Percentiles rank a stretch among this genome's conserved stretches.
phyloP scores from a whole-genome alignment of 2,888 invertebrate species.

The Tipula lateralis region DNA sequence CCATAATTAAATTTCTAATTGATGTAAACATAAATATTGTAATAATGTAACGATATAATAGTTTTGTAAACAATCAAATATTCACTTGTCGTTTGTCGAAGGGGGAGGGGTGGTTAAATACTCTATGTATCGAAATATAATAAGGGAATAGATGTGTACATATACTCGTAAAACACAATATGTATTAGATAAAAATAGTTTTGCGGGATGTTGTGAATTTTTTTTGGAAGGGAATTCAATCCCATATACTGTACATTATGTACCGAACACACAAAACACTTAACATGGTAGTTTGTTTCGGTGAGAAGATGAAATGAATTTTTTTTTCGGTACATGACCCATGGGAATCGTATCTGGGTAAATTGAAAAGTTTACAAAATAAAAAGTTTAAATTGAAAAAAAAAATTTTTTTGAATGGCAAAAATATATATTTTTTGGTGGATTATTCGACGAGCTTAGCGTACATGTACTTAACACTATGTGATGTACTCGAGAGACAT shows the following conservation, averaged over 20 bases:
- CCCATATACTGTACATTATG: background rate
- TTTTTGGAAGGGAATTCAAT: background rate
- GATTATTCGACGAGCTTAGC: background rate
- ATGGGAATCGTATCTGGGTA: background rate
- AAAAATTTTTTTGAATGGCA: background rate
- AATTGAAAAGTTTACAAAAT: slow-evolving; percentile 5
- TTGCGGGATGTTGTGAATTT: background rate
- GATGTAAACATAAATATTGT: slow-evolving; percentile 5
- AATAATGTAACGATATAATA: slow-evolving; percentile 5
- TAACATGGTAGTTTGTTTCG: background rate
- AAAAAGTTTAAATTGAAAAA: background rate
- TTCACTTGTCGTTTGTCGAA: background rate
- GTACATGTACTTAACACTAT: background rate
- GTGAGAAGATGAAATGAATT: background rate
- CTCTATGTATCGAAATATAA: background rate
- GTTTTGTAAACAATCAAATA: slow-evolving; percentile 5
- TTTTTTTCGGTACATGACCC: background rate
- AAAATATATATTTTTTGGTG: background rate
- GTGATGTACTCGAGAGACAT: background rate
- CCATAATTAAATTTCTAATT: background rate
- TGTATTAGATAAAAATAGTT: background rate
- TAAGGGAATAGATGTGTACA: background rate
- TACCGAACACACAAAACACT: background rate
- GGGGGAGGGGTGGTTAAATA: background rate
- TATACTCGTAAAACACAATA: background rate